phyloP scores from a whole-genome alignment of 2,797 vertebrate genomes.

The Sebastes kiyomatsui region DNA sequence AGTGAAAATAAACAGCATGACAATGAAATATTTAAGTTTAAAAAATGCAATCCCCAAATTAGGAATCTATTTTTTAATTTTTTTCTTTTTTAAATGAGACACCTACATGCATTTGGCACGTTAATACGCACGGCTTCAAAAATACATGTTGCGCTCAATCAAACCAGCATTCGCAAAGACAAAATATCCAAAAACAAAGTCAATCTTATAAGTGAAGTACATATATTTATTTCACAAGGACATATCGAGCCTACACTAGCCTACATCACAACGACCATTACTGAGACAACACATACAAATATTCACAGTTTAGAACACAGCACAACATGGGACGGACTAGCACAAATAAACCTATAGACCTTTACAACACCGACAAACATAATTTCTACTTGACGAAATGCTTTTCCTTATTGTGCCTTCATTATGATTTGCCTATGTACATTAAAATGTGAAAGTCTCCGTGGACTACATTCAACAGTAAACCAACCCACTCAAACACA shows the following conservation, averaged over 20 bases:
- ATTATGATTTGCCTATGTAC: conserved; percentile 81
- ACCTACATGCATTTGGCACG: neutral
- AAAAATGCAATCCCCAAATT: neutral
- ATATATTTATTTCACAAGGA: conserved; percentile 84
- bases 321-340: conserved; percentile 80
- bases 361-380: conserved; percentile 64
- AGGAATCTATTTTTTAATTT: neutral
- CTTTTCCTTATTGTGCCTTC: conserved; percentile 79
- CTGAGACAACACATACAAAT: conserved; percentile 83
- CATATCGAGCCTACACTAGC: conserved; percentile 75
- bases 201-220: conserved; percentile 75
- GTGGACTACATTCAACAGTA: conserved; percentile 82
- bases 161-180: conserved; percentile 15
- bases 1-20: neutral
- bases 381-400: conserved; percentile 68
- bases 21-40: neutral
- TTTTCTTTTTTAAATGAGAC: neutral
- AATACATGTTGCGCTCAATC: conserved; percentile 13
- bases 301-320: conserved; percentile 86
- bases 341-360: conserved; percentile 74
- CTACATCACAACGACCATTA: conserved; percentile 79
- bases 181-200: conserved; percentile 60
- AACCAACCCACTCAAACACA: conserved; percentile 74
- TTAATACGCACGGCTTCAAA: conserved; percentile 16
- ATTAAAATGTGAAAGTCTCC: conserved; percentile 79